Evolutionary conservation across 2,113 vertebrate genomes (phyloP), one percentile per base, ranked within the genome.

Genomic region (Salvelinus fontinalis): DNA sequence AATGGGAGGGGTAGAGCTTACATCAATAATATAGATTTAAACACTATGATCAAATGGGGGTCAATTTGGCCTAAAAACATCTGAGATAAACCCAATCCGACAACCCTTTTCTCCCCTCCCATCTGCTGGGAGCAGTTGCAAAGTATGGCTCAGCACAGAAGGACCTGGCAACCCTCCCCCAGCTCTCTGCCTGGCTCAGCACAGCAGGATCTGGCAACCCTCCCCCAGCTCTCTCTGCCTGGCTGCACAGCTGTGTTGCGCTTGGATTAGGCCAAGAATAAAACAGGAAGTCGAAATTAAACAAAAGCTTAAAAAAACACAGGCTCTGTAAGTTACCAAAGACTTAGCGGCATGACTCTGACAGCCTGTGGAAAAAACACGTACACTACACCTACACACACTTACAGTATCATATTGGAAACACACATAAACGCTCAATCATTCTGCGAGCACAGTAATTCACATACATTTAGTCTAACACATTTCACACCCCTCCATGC

Each of bases 241-340:
- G 34, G 83, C 85, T 83, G 88, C 92, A 93, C 93, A 94, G 93
- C 93, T 94, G 93, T 92, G 91, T 93, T 93, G 91, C 89, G 89
- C 93, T 94, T 94, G 93, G 91, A 92, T 94, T 92, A 92, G 88
- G 89, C 91, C 91, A 93, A 92, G 91, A 93, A 94, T 93, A 94
- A 94, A 93, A 93, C 93, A 94, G 93, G 93, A 94, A 94, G 92
- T 93, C 90, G 85, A 94, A 93, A 94, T 94, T 94, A 94, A 94
- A 93, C 92, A 92, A 92, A 92, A 92, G 89, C 89, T 86, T 80
- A 79, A 89, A 88, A 85, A 87, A 81, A 70, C 75, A 82, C 73
- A 75, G 60, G 80, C 80, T 44, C 80, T 80, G 77, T 80, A 86
- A 89, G 79, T 87, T 83, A 87, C 79, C 77, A 85, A 84, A 87